A percentile compares a stretch with the other conserved stretches of the same genome.
phyloP scores from a whole-genome alignment of 2,113 vertebrate genomes.

The Dipodomys ordii region DNA sequence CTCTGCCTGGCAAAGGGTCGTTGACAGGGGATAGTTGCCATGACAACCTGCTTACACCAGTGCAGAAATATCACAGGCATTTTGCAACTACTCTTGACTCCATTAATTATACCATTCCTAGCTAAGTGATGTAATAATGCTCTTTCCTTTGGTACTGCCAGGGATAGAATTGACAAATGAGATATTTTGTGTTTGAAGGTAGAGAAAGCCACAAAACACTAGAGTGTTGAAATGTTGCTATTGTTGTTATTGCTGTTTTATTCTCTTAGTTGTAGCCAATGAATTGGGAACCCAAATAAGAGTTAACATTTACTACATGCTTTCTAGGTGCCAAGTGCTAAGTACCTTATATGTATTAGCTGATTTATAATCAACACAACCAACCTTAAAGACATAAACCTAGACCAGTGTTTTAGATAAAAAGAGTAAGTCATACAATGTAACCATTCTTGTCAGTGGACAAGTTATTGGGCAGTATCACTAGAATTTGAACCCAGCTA shows the following conservation, averaged over 20 bases:
- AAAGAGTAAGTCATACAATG: conserved; percentile 5
- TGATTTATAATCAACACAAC: conserved; percentile 11
- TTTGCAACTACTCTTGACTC: conserved; percentile 82
- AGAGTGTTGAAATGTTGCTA: conserved; percentile 29
- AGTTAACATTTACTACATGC: conserved; percentile 46
- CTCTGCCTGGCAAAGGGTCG: conserved; percentile 80
- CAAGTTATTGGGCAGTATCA: neutral
- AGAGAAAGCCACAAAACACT: conserved; percentile 44
- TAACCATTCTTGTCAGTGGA: conserved; percentile 18
- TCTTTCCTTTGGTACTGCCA: conserved; percentile 64
- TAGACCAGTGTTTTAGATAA: conserved; percentile 18
- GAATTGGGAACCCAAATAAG: conserved; percentile 27
- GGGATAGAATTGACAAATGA: conserved; percentile 72
- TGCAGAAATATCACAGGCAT: conserved; percentile 78
- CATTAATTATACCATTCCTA: conserved; percentile 84
- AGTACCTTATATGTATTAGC: conserved; percentile 28
- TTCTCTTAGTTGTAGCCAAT: conserved; percentile 45
- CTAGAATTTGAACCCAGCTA: conserved; percentile 17
- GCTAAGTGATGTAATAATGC: conserved; percentile 70
- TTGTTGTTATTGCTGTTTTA: conserved; percentile 43
- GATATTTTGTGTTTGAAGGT: conserved; percentile 48
- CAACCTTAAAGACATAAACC: neutral
- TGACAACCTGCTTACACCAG: conserved; percentile 85
- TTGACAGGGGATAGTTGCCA: conserved; percentile 84
- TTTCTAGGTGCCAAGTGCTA: conserved; percentile 17